phyloP scores from a whole-genome alignment of 2,113 vertebrate species.

The Onychostoma macrolepis region DNA sequence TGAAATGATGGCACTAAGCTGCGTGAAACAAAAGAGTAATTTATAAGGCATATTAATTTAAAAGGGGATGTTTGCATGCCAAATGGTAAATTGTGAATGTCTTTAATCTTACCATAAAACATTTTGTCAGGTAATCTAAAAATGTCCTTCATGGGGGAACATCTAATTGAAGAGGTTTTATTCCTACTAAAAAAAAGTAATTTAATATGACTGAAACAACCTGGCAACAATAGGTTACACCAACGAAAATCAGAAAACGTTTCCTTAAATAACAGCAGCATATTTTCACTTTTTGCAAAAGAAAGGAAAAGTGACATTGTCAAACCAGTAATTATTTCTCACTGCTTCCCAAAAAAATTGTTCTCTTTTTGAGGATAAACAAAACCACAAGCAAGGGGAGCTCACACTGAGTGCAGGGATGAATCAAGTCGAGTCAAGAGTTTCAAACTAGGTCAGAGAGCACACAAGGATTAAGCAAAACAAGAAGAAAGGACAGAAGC shows the following conservation, averaged over 20 bases:
- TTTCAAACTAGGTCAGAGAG: conserved; percentile 58
- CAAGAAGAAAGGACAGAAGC: conserved; percentile 43
- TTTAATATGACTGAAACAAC: not conserved
- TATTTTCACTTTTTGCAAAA: not conserved
- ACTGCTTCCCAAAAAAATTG: not conserved
- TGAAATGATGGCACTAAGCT: conserved; percentile 46
- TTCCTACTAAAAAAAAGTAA: not conserved
- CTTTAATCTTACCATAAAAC: not conserved
- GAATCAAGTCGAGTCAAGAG: conserved; percentile 41
- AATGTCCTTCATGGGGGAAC: not conserved
- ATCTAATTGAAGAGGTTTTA: not conserved
- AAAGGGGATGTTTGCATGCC: not conserved
- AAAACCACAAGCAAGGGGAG: conserved; percentile 26
- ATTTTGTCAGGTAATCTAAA: not conserved
- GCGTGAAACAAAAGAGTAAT: conserved; percentile 46
- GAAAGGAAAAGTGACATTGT: not conserved
- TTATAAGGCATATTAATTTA: not conserved
- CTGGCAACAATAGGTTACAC: not conserved
- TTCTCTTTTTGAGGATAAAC: conserved; percentile 42
- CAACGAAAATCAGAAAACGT: not conserved
- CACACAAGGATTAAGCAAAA: conserved; percentile 36
- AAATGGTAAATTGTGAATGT: not conserved
- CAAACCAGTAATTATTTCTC: conserved; percentile 28
- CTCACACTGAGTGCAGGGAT: conserved; percentile 28
- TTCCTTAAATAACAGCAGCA: conserved; percentile 4